Percentiles rank a stretch among this genome's conserved stretches.
Evolutionary conservation across 2,113 vertebrate species (phyloP).

Genomic region (Dasyornis broadbenti): DNA sequence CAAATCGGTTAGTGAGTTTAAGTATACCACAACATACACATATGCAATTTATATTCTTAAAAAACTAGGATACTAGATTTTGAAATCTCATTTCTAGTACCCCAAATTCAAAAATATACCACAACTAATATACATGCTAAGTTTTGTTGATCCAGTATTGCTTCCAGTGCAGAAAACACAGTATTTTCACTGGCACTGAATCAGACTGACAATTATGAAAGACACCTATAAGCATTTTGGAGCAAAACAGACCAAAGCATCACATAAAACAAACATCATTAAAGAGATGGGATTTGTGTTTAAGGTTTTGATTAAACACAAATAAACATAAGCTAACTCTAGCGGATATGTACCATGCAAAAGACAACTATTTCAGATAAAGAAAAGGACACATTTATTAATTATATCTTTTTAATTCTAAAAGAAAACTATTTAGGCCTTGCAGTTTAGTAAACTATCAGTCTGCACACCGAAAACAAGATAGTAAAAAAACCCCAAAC

Average conservation of each 20-base stretch:
- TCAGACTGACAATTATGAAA: neutral
- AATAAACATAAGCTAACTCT: neutral
- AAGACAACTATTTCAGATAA: neutral
- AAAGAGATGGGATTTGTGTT: neutral
- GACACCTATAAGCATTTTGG: neutral
- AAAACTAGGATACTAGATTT: neutral
- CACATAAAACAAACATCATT: neutral
- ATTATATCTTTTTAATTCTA: neutral
- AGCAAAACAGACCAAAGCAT: neutral
- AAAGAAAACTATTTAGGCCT: neutral
- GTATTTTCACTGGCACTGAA: neutral
- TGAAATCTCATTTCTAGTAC: neutral
- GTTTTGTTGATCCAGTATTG: neutral
- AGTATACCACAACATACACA: neutral
- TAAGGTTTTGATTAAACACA: neutral
- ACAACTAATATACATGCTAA: neutral
- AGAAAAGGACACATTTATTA: neutral
- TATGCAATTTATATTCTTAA: neutral
- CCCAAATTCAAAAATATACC: neutral
- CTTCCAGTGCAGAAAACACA: neutral
- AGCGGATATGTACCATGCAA: neutral
- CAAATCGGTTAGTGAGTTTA: fast-evolving
- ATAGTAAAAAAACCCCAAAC: neutral
- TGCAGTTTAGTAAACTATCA: neutral
- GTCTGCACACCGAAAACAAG: neutral